Percentiles rank a stretch among this genome's conserved stretches.
Conservation (phyloP, 2,797 vertebrate genomes). For the Pipistrellus pygmaeus region DNA sequence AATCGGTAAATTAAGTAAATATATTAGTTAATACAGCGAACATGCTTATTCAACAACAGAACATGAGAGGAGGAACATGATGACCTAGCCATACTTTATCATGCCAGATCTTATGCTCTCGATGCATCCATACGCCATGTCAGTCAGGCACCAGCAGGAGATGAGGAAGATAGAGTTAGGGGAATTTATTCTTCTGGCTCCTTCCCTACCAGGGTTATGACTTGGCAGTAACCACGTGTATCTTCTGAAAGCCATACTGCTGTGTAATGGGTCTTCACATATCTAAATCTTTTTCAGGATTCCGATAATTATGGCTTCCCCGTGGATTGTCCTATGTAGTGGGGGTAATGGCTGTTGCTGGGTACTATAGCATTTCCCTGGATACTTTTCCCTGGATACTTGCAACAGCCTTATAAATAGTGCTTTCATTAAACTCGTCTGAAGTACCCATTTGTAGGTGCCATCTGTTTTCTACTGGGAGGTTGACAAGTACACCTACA, state of each 20-base stretch:
- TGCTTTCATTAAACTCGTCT: slow-evolving; percentile 8
- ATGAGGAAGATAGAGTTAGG: background rate
- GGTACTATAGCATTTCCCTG: background rate
- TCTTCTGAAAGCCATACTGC: background rate
- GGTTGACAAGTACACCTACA: background rate
- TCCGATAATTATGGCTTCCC: background rate
- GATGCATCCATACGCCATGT: too few species aligned
- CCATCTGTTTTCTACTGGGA: background rate
- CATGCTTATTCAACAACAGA: background rate
- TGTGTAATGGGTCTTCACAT: background rate
- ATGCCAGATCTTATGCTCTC: background rate
- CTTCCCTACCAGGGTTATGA: background rate
- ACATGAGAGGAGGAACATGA: background rate
- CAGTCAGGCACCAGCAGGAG: background rate
- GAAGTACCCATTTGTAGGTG: background rate
- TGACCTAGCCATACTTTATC: background rate
- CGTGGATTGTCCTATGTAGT: background rate
- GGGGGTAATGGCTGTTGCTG: background rate
- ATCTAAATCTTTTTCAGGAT: background rate
- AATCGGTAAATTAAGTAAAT: background rate
- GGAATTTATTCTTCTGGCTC: background rate
- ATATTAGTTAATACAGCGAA: background rate
- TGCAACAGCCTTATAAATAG: slow-evolving; percentile 2
- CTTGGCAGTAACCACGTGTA: background rate
- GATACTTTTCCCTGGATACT: background rate